Evolutionary conservation across 2,797 vertebrate species (phyloP).

Genomic region (Neosilurus mollespiculum): DNA sequence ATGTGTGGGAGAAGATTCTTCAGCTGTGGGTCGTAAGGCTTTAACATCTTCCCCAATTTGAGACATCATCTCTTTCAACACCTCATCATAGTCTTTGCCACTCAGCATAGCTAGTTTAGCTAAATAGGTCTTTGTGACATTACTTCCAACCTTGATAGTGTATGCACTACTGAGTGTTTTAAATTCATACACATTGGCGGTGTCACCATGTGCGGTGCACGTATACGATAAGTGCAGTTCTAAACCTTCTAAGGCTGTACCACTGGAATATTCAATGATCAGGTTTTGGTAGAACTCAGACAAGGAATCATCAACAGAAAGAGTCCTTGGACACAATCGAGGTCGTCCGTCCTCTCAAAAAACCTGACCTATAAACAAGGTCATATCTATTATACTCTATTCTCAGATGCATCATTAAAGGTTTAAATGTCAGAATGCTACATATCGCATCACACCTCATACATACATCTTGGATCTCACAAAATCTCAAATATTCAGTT

Average conservation of each 20-base stretch:
- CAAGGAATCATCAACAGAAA: no score
- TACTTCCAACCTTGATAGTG: constrained; percentile 10
- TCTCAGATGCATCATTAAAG: no score
- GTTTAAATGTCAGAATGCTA: no score
- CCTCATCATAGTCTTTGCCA: background rate
- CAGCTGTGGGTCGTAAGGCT: background rate
- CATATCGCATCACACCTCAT: no score
- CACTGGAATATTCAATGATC: constrained; percentile 36
- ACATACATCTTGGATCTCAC: no score
- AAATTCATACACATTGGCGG: no score
- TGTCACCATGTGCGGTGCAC: background rate
- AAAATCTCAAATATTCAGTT: no score
- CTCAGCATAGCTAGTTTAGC: constrained; percentile 11
- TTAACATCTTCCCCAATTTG: constrained; percentile 23
- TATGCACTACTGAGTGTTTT: constrained; percentile 16
- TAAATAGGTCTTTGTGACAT: constrained; percentile 24
- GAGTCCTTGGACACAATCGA: no score
- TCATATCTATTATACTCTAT: no score
- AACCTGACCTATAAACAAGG: no score
- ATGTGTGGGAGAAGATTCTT: background rate
- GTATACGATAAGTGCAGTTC: background rate
- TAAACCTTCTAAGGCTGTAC: background rate
- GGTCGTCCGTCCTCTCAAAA: no score
- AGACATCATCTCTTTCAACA: constrained; percentile 14
- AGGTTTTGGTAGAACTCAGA: constrained; percentile 33